Evolutionary conservation across 2,888 invertebrate genomes (phyloP), one percentile per base, ranked within the genome.

Genomic region (Patella depressa): DNA sequence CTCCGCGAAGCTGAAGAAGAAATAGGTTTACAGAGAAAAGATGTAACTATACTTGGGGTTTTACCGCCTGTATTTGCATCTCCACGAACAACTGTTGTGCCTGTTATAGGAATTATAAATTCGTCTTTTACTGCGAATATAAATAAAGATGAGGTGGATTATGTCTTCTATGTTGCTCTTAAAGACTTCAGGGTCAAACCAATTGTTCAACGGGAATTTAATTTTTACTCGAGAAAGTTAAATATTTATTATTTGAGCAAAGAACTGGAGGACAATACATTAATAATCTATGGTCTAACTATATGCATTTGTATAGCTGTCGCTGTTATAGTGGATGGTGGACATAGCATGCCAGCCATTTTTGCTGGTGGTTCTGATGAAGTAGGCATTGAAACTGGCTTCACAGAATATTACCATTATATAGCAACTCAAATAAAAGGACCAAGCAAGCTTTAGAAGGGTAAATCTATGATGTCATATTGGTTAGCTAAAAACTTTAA

Each of bases 1-100:
- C 79, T 90, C 15, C 79, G 91, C 65, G 91, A 91, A 81, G 88
- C 91, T 2, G 79, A 88, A 24, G 91, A 91, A 80, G 91, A 91
- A 81, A 88, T 90, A 45, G 90, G 90, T 2, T 80, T 91, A 53
- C 57, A 79, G 7, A 84, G 82, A 17, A 57, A 80, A 14, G 57
- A 85, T 54, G 90, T 91, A 9, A 81, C 84, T 19, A 81, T 90
- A 24, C 54, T 91, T 17, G 86, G 82, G 14, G 77, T 84, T 15
- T 78, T 89, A 17, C 79, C 84, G 11, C 86, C 86, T 11, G 75
- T 85, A 5, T 76, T 89, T 55, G 86, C 83, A 17, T 70, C 80
- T 73, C 86, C 86, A n/a, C 81, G 83, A 71, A 84, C 85, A 29
- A 55, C 88, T 7, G 87, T 90, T 9, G 85, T 83, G 53, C 87